A percentile compares a stretch with the other conserved stretches of the same genome.
phyloP scores from a whole-genome alignment of 2,888 invertebrate genomes.

The Dichetophora obliterata region DNA sequence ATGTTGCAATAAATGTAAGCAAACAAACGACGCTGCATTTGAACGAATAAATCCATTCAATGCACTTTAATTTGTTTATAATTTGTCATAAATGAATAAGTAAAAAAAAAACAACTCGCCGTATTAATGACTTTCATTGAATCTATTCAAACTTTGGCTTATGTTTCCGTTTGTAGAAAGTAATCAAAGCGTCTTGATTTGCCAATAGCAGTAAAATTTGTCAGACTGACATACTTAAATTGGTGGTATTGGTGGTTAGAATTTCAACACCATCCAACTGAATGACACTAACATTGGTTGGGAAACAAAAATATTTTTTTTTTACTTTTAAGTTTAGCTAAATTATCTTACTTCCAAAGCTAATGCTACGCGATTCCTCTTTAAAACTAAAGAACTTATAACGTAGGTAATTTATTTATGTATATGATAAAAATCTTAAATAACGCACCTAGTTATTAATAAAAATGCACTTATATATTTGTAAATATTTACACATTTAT shows the following conservation, averaged over 20 bases:
- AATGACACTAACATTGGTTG: too few relatives aligned
- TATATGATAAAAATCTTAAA: too few relatives aligned
- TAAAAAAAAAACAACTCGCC: background rate
- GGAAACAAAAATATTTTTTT: too few relatives aligned
- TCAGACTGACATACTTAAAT: background rate
- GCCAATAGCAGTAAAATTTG: background rate
- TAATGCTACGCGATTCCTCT: too few relatives aligned
- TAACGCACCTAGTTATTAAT: too few relatives aligned
- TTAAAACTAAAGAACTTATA: too few relatives aligned
- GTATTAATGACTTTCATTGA: background rate
- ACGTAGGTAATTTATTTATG: too few relatives aligned
- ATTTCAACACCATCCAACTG: background rate
- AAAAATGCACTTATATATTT: too few relatives aligned
- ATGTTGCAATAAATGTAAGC: slow-evolving; percentile 11
- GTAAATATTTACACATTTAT: too few relatives aligned
- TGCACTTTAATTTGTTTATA: slow-evolving; percentile 9
- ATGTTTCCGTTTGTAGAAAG: background rate
- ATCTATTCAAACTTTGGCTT: background rate
- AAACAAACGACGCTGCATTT: background rate
- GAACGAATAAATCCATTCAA: background rate
- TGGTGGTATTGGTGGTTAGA: background rate
- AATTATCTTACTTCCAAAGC: too few relatives aligned
- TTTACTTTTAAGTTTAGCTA: too few relatives aligned
- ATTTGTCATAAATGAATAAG: background rate
- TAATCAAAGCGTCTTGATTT: background rate